phyloP scores from a whole-genome alignment of 2,797 vertebrate species.

The Danio aesculapii region DNA sequence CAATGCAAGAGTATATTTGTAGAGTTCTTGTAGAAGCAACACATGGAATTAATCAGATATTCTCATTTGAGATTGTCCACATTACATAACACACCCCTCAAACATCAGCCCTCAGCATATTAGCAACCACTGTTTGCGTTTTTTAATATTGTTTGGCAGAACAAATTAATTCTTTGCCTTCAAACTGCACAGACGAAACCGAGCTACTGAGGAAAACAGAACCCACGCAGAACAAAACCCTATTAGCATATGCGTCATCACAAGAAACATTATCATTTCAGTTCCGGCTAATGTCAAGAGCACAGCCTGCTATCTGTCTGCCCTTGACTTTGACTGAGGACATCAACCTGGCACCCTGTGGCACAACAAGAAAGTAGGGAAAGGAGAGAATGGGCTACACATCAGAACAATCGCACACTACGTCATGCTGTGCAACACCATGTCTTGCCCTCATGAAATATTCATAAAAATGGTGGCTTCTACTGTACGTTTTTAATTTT shows the following conservation, averaged over 20 bases:
- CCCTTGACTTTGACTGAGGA: conserved; percentile 40
- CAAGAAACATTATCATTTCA: conserved; percentile 27
- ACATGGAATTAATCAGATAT: conserved; percentile 2
- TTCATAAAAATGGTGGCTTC: conserved; percentile 6
- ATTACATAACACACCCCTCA: background rate
- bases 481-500: conserved; percentile 16
- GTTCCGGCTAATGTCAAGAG: conserved; percentile 7
- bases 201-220: conserved; percentile 9
- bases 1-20: background rate
- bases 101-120: conserved; percentile 13
- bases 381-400: conserved; percentile 1
- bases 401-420: conserved; percentile 12
- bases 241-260: conserved; percentile 27
- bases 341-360: conserved; percentile 27
- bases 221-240: conserved; percentile 28
- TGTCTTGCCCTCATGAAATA: conserved; percentile 1
- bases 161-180: conserved; percentile 24
- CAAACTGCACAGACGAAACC: background rate
- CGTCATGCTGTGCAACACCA: conserved; percentile 1
- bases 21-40: background rate
- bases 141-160: background rate
- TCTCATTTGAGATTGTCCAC: background rate
- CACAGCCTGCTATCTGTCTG: conserved; percentile 37
- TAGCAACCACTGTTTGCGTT: conserved; percentile 17
- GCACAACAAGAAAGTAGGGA: background rate